These are phyloP conservation scores for Xenotilapia flavipinnis DNA, from an alignment of 2,113 vertebrate genomes.

Conservation along the genomic window DNA sequence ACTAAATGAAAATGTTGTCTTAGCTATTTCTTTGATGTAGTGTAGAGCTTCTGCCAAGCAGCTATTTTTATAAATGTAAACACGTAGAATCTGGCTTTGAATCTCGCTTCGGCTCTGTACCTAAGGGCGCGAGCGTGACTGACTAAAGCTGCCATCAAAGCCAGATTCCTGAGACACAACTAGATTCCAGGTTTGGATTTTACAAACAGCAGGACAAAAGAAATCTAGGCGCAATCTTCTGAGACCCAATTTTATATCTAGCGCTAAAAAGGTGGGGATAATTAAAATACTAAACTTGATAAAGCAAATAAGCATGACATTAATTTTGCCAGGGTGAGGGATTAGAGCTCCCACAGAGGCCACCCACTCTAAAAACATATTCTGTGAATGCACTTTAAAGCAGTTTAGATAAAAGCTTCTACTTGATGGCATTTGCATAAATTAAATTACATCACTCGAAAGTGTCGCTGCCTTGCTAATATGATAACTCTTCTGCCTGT, in stretches of 20 bases:
- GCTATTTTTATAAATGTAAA: constrained; percentile 23
- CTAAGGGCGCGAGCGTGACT: neutral
- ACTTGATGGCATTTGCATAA: constrained; percentile 15
- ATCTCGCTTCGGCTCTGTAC: neutral
- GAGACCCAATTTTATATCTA: neutral
- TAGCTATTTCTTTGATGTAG: neutral
- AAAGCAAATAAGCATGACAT: neutral
- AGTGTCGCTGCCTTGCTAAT: neutral
- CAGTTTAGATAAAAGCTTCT: constrained; percentile 15
- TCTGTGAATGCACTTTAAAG: neutral
- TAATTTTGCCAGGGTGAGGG: neutral
- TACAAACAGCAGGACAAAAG: neutral
- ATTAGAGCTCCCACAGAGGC: constrained; percentile 13
- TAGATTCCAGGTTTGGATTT: neutral
- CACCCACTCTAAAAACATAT: constrained; percentile 10
- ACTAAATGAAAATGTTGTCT: neutral
- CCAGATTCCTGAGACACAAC: neutral
- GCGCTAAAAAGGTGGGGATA: neutral
- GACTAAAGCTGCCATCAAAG: constrained; percentile 15
- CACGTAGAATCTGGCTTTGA: neutral
- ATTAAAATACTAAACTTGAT: constrained; percentile 9
- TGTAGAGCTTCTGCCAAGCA: neutral
- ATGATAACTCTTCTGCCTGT: neutral
- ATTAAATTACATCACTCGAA: constrained; percentile 6
- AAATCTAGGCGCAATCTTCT: neutral